Evolutionary conservation across 2,113 vertebrate genomes (phyloP).

Genomic region (Ariopsis seemanni): DNA sequence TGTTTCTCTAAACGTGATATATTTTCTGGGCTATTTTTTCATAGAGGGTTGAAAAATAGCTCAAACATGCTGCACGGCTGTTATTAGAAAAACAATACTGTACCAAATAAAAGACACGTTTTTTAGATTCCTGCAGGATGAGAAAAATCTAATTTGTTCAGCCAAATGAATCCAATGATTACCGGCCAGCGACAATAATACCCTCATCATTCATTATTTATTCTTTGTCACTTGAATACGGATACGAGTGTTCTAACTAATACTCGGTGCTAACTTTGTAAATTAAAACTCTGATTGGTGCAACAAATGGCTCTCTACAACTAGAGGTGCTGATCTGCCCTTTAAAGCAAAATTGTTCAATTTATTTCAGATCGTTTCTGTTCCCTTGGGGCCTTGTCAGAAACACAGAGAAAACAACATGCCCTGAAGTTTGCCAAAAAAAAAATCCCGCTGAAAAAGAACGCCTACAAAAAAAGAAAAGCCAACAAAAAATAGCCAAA

Average conservation of each 20-base stretch:
- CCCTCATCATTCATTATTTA: conserved; percentile 64
- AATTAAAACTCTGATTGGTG: conserved; percentile 72
- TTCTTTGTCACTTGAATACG: conserved; percentile 61
- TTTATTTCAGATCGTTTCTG: conserved; percentile 41
- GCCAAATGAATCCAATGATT: conserved; percentile 62
- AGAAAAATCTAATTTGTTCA: conserved; percentile 54
- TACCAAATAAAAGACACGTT: not conserved
- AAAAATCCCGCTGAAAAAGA: not conserved
- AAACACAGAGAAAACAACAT: conserved; percentile 5
- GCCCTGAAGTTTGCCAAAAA: not conserved
- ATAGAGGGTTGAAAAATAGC: not conserved
- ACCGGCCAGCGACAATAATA: conserved; percentile 59
- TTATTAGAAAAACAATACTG: conserved; percentile 32
- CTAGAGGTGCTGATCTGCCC: conserved; percentile 60
- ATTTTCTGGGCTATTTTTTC: not conserved
- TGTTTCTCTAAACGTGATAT: not conserved
- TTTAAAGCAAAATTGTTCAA: conserved; percentile 62
- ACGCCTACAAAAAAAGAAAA: not conserved
- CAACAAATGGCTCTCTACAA: conserved; percentile 66
- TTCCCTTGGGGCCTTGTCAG: conserved; percentile 25
- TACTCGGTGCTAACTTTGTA: conserved; percentile 69
- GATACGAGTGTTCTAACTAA: conserved; percentile 67
- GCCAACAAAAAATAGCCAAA: not conserved
- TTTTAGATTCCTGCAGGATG: conserved; percentile 10
- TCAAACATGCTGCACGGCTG: conserved; percentile 2